phyloP scores from a whole-genome alignment of 2,113 vertebrate species.

The Dicrurus megarhynchus region DNA sequence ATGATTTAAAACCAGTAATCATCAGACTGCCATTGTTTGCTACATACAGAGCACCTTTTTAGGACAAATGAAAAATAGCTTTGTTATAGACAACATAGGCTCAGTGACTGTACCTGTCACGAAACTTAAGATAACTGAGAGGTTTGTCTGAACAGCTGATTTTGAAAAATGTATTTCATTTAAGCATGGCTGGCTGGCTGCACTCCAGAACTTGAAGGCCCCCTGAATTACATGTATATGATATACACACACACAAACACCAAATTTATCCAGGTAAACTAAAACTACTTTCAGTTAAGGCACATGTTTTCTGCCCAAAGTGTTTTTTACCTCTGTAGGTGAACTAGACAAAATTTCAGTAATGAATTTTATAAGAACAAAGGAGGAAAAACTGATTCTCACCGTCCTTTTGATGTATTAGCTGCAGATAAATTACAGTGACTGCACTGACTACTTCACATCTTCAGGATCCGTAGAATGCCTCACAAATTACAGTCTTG shows the following conservation, averaged over 20 bases:
- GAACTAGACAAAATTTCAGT: background rate
- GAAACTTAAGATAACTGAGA: background rate
- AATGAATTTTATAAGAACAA: background rate
- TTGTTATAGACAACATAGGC: background rate
- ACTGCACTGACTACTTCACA: constrained; percentile 7
- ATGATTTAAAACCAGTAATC: background rate
- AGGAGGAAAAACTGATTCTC: background rate
- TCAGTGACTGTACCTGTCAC: background rate
- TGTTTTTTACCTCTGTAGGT: background rate
- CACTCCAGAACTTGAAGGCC: background rate
- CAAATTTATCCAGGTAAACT: background rate
- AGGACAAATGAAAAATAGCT: background rate
- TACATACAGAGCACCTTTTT: background rate
- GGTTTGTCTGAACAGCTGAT: background rate
- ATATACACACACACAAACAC: background rate
- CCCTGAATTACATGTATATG: background rate
- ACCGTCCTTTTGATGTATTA: background rate
- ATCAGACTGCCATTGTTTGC: background rate
- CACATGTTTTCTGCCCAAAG: background rate
- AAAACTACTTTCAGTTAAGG: background rate
- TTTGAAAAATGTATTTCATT: background rate
- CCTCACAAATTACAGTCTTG: constrained; percentile 22
- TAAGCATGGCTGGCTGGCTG: background rate
- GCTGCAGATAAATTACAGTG: constrained; percentile 4
- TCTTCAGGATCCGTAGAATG: background rate